A percentile compares a stretch with the other conserved stretches of the same genome.
phyloP scores from a whole-genome alignment of 2,113 vertebrate species.

The Thamnaconus septentrionalis region DNA sequence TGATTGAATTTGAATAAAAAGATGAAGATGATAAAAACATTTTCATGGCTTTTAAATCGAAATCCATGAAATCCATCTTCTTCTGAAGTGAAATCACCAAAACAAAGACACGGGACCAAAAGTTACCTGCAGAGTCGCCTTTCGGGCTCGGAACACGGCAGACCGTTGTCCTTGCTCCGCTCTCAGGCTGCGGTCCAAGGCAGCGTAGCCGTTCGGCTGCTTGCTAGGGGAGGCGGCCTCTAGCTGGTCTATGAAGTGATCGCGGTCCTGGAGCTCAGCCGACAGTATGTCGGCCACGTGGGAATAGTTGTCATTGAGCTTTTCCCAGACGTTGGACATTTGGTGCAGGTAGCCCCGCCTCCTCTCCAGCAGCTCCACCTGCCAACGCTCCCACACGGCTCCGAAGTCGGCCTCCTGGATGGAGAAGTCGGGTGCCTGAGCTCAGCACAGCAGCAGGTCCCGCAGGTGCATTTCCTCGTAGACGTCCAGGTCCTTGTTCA shows the following conservation, averaged over 20 bases:
- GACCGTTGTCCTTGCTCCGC: no score
- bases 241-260: slow-evolving; percentile 26
- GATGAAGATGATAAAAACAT: no score
- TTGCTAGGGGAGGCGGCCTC: slow-evolving; percentile 17
- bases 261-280: slow-evolving; percentile 17
- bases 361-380: slow-evolving; percentile 55
- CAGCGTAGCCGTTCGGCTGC: no score
- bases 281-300: slow-evolving; percentile 14
- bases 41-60: no score
- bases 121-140: no score
- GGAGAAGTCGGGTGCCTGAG: slow-evolving; percentile 6
- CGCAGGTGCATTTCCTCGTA: slow-evolving; percentile 67
- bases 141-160: no score
- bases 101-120: no score
- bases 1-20: no score
- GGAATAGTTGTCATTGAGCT: slow-evolving; percentile 31
- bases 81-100: no score
- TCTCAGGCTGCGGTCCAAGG: no score
- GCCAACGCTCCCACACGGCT: slow-evolving; percentile 47
- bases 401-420: slow-evolving; percentile 35
- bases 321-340: slow-evolving; percentile 5
- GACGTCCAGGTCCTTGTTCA: slow-evolving; percentile 51
- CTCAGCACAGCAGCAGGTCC: slow-evolving; percentile 57
- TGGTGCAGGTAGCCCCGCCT: slow-evolving; percentile 35
- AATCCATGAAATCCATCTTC: no score